Evolutionary conservation across 1,140 invertebrate species (phyloP), one percentile per base, ranked within the genome.

Genomic region (Liolophura sinensis): DNA sequence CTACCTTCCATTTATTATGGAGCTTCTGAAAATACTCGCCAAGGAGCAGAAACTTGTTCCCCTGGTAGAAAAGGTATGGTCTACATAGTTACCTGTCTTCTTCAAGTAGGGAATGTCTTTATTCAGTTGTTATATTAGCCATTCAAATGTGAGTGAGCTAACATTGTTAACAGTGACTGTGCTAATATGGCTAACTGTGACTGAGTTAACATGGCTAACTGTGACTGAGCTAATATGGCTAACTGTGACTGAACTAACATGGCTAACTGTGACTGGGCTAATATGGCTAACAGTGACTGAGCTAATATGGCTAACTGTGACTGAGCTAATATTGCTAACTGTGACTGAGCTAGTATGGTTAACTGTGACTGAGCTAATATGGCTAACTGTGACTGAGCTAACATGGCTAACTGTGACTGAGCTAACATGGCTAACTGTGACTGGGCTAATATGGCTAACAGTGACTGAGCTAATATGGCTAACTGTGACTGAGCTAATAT

Each of bases 1-100:
- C 84, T 99, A 99, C 84, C 87, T 99, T 62, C 97, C 97, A 1
- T 91, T 99, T 63, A 98, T 99, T 67, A 92, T 99, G 76, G 95
- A 97, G 85, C 87, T 99, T 60, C 84, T 99, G 20, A 97, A 97
- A 86, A 90, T 95, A 73, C 86, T 99, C 61, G 97, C 96, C 0
- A 92, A 94, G 81, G 92, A 97, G 82, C 94, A 93, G 46, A 94
- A 97, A 83, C 84, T 99, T 51, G 86, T 93, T 69, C 75, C 80
- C 16, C 65, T 84, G 16, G 80, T 84, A 40, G 80, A 82, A 71
- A 81, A 82, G 74, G 82, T 84, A 67, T 67, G 60, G 18, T 11
- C 9, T 9, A 40, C 31, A 40, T 40, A 3, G 3, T 40, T 3
- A 59, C n/a, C 24, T 54, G 18, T n/a, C 12, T 3, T 7, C 12